Base-by-base conservation (phyloP, 2,113 vertebrate genomes). In the Ceuthmochares aereus region DNA sequence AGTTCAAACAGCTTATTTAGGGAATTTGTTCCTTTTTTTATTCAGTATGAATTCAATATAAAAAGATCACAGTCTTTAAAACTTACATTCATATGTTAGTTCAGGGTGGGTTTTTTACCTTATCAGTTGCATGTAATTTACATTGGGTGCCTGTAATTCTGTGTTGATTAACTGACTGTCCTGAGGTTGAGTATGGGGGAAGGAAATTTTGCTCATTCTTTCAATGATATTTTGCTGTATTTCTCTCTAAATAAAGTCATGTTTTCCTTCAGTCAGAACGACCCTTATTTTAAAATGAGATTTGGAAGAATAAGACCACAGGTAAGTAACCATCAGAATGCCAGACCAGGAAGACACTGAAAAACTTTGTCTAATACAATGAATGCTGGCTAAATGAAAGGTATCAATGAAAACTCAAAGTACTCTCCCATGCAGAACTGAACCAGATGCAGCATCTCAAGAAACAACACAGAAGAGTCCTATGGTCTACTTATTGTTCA, bases 381-480 rank as follows among this genome's bases (percentile, higher is more conserved):
- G n/a, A 77, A 55, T 70, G 80, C 83, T 84, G 27, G 29, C 13
- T 52, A 73, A 79, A 12, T 29, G 12, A 73, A 77, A 80, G 6
- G 6, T 56, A 52, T 2, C 8, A 45, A 30, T 22, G 6, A 66
- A 79, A 43, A 36, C 10, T 5, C 70, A 9, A 63, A 77, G 2
- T 81, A 5, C 5, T 74, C 1, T 79, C 6, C 7, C 59, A 2
- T 5, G 4, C 13, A 40, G 17, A 78, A 74, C 3, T 13, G 25
- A 69, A 59, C 2, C 3, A 19, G 14, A 10, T 25, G 2, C 8
- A 54, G 2, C 23, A 78, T 25, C 14, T 81, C 0, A 0, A 51
- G 37, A 92, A 63, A 37, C 7, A 84, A 43, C 12, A 29, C 4
- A 55, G 12, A 72, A 58, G 21, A 68, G 36, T 2, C 1, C 30